Evolutionary conservation across 1,140 invertebrate genomes (phyloP).

Genomic region (Neodiprion fabricii): DNA sequence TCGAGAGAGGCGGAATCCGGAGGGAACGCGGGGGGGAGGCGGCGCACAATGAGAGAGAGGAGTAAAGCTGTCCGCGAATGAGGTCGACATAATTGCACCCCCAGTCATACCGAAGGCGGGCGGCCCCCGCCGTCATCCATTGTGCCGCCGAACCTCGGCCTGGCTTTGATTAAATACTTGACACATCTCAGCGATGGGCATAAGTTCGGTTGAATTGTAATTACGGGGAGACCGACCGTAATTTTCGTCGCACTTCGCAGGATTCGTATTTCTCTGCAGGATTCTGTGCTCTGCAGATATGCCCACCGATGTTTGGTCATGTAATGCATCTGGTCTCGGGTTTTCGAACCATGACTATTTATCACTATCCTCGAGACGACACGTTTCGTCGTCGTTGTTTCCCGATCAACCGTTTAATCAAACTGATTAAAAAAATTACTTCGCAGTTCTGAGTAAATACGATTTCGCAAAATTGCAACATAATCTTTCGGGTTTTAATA

Average conservation of each 20-base stretch:
- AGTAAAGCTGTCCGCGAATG: constrained; percentile 37
- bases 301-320: not conserved
- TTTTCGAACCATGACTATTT: not conserved
- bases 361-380: not conserved
- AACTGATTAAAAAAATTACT: no score
- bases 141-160: constrained; percentile 53
- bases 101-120: constrained; percentile 28
- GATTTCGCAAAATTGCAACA: no score
- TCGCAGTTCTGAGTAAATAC: no score
- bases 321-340: not conserved
- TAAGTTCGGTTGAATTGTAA: constrained; percentile 61
- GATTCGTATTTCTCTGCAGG: not conserved
- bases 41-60: constrained; percentile 22
- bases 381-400: not conserved
- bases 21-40: not conserved
- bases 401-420: not conserved
- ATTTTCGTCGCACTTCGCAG: not conserved
- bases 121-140: constrained; percentile 46
- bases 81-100: constrained; percentile 47
- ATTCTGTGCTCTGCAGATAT: not conserved
- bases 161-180: constrained; percentile 60
- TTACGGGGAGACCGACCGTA: constrained; percentile 38
- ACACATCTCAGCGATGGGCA: constrained; percentile 54
- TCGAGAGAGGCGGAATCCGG: not conserved
- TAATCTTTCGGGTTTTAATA: no score